Conservation (phyloP, 1,140 invertebrate species). For the Musca vetustissima region DNA sequence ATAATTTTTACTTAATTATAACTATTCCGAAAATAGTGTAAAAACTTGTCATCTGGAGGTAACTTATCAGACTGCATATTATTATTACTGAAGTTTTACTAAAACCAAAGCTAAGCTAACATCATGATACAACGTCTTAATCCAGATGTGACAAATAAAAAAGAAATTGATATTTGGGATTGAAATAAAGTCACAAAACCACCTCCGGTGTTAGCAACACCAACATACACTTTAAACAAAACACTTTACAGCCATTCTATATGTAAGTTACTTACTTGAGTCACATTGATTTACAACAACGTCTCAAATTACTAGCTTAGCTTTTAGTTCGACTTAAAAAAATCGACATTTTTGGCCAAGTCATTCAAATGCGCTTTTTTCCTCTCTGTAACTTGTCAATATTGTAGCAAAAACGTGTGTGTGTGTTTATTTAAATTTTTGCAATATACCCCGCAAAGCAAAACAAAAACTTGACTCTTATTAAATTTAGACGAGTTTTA, state of each 20-base stretch:
- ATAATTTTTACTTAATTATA: no score
- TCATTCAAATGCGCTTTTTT: not conserved
- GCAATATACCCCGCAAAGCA: not conserved
- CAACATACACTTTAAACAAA: no score
- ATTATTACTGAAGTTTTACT: no score
- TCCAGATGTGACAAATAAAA: not conserved
- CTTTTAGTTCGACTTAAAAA: not conserved
- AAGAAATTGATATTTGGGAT: not conserved
- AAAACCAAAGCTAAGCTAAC: no score
- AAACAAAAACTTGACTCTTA: not conserved
- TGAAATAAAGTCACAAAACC: no score
- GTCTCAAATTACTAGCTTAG: conserved; percentile 22
- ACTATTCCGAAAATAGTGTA: no score
- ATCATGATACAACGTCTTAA: no score
- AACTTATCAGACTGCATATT: no score
- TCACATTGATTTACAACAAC: conserved; percentile 27
- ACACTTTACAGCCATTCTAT: no score
- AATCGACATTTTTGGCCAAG: not conserved
- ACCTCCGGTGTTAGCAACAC: no score
- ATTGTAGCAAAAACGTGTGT: conserved; percentile 7
- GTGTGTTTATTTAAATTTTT: not conserved
- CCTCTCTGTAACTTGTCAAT: not conserved
- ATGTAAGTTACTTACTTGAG: not conserved
- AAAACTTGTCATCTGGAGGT: no score
- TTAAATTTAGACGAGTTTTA: no score